Evolutionary conservation across 2,888 invertebrate species (phyloP).

Genomic region (Dasysyrphus tricinctus): DNA sequence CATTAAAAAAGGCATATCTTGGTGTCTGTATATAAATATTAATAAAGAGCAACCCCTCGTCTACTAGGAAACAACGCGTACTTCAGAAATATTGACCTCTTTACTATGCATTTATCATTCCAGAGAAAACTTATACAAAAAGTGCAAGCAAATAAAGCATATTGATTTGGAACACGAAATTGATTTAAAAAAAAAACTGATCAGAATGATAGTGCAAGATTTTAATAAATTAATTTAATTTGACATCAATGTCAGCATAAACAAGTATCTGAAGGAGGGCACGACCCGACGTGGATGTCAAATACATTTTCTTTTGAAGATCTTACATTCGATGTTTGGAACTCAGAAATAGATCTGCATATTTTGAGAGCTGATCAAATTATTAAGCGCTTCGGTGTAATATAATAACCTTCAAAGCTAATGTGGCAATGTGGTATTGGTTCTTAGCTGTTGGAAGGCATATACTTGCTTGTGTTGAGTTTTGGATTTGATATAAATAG

Average conservation of each 20-base stretch:
- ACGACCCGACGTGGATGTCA: background rate
- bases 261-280: constrained; percentile 30
- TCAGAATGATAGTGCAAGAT: background rate
- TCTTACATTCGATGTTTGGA: constrained; percentile 30
- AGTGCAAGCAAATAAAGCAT: background rate
- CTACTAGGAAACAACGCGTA: too few relatives aligned
- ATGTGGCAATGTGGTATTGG: constrained; percentile 13
- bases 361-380: constrained; percentile 23
- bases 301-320: background rate
- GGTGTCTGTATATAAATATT: background rate
- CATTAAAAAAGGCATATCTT: background rate
- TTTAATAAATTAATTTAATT: constrained; percentile 57
- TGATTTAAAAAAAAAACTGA: background rate
- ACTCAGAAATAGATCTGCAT: constrained; percentile 36
- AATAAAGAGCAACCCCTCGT: background rate
- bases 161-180: background rate
- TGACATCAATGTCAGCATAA: constrained; percentile 46
- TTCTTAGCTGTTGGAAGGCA: constrained; percentile 31
- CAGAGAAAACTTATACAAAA: background rate
- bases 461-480: background rate
- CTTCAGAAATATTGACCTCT: background rate
- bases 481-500: constrained; percentile 59
- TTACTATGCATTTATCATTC: background rate
- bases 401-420: constrained; percentile 35
- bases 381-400: too few relatives aligned